Percentiles rank a stretch among this genome's conserved stretches.
Conservation (phyloP, 2,113 vertebrate genomes). For the Benitochromis conjunctus region DNA sequence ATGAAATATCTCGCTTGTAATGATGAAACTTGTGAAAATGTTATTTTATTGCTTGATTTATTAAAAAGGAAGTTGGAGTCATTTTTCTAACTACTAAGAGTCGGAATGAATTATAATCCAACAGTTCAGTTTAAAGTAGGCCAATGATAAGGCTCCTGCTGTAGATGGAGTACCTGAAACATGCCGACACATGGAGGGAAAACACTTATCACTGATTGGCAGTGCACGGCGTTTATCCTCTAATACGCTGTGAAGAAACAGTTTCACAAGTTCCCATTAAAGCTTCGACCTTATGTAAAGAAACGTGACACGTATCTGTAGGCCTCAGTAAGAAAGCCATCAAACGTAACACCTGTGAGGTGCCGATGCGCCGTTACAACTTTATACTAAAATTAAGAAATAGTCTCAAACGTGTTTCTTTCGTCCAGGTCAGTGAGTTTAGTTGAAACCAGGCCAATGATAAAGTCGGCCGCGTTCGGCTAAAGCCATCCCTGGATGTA, state of each 20-base stretch:
- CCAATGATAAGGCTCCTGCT: fast-evolving
- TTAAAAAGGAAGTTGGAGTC: too few species aligned
- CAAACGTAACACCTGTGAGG: neutral
- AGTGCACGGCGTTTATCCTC: neutral
- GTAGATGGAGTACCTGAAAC: neutral
- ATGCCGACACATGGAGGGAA: neutral
- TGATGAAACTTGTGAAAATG: neutral
- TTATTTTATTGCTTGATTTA: neutral
- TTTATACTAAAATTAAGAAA: neutral
- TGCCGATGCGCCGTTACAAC: neutral
- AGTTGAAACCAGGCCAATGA: fast-evolving
- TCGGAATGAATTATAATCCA: fast-evolving
- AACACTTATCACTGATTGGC: neutral
- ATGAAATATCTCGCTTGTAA: fast-evolving
- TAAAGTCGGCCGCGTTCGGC: neutral
- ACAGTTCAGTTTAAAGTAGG: neutral
- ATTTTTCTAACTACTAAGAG: neutral
- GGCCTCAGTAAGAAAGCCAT: neutral
- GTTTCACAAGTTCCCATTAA: neutral
- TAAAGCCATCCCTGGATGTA: neutral
- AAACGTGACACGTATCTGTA: neutral
- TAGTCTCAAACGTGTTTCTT: neutral
- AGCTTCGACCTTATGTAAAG: neutral
- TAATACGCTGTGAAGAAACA: neutral
- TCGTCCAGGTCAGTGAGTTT: neutral